A percentile compares a stretch with the other conserved stretches of the same genome.
phyloP scores from a whole-genome alignment of 2,113 vertebrate species.

The Chitala chitala region DNA sequence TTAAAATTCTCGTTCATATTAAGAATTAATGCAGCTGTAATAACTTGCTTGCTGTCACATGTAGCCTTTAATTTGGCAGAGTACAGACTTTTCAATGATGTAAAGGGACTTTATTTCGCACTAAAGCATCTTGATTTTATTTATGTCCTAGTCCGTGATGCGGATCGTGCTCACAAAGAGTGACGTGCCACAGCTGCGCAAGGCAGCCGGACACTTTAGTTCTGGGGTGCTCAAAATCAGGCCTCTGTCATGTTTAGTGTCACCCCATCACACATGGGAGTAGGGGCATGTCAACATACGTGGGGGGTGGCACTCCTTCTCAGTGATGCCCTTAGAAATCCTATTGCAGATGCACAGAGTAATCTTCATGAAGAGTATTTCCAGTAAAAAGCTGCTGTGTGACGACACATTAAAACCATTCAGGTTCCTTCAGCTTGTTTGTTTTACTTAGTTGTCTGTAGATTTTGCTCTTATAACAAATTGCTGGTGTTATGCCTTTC shows the following conservation, averaged over 20 bases:
- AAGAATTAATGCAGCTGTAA: neutral
- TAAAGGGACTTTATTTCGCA: neutral
- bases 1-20: neutral
- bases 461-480: constrained; percentile 4
- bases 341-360: neutral
- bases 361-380: constrained; percentile 30
- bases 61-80: neutral
- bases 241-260: constrained; percentile 14
- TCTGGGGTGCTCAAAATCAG: neutral
- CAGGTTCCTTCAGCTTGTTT: neutral
- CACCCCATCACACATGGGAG: constrained; percentile 26
- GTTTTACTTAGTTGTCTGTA: neutral
- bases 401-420: neutral
- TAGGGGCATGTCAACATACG: constrained; percentile 39
- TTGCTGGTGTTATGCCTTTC: neutral
- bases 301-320: neutral
- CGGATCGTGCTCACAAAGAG: constrained; percentile 10
- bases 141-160: neutral
- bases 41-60: no score
- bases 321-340: neutral
- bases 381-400: constrained; percentile 22
- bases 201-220: constrained; percentile 16
- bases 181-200: neutral
- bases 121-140: neutral
- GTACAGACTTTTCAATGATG: neutral